These are phyloP conservation scores for Babyrousa celebensis DNA, from an alignment of 2,797 vertebrate species.

Conservation along the genomic window DNA sequence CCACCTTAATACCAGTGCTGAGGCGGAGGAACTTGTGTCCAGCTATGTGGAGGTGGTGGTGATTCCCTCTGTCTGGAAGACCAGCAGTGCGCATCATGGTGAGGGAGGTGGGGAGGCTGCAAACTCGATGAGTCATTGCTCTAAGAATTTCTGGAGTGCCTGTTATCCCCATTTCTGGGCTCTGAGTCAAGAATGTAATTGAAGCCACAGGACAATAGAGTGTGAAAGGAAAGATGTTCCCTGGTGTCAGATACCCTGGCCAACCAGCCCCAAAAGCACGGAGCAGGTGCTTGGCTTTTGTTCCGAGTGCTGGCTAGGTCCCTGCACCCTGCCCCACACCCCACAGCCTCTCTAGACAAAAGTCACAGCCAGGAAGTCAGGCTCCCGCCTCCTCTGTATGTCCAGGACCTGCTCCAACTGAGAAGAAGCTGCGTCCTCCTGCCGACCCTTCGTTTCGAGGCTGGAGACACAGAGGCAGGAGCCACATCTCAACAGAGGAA, in stretches of 20 bases:
- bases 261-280: conserved; percentile 37
- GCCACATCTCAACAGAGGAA: not conserved
- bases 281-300: conserved; percentile 75
- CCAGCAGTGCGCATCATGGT: fast-evolving
- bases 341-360: conserved; percentile 2
- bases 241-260: conserved; percentile 68
- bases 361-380: not conserved
- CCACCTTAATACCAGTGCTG: not conserved
- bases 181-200: conserved; percentile 79
- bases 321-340: not conserved
- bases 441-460: not conserved
- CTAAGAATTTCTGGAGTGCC: conserved; percentile 57
- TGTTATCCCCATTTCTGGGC: conserved; percentile 61
- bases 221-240: conserved; percentile 81
- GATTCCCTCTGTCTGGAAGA: not conserved
- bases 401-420: not conserved
- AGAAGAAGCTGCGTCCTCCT: not conserved
- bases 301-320: conserved; percentile 50
- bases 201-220: conserved; percentile 78
- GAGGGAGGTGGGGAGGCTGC: not conserved
- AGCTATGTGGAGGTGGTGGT: not conserved
- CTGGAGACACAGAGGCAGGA: not conserved
- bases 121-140: not conserved
- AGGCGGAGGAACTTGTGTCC: not conserved
- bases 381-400: not conserved